A percentile compares a stretch with the other conserved stretches of the same genome.
phyloP scores from a whole-genome alignment of 2,888 invertebrate genomes.

The Leucoma salicis region DNA sequence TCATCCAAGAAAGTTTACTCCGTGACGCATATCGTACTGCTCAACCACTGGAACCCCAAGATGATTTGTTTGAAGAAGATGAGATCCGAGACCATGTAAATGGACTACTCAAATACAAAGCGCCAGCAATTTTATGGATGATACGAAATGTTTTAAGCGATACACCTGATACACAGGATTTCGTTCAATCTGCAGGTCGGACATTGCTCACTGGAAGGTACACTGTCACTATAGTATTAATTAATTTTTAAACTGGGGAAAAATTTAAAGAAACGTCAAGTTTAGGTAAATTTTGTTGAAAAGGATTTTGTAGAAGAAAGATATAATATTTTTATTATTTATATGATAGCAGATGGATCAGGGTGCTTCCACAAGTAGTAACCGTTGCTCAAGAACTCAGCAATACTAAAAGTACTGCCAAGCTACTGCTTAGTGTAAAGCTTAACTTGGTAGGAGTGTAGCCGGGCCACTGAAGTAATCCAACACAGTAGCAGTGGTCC shows the following conservation, averaged over 20 bases:
- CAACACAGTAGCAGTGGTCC: too few relatives aligned
- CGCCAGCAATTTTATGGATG: conserved; percentile 63
- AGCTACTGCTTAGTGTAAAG: too few relatives aligned
- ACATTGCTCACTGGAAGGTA: conserved; percentile 52
- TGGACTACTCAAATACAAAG: conserved; percentile 56
- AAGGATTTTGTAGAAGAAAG: too few relatives aligned
- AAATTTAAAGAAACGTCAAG: too few relatives aligned
- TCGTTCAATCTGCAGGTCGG: conserved; percentile 46
- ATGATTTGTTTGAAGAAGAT: conserved; percentile 46
- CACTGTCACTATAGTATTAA: conserved; percentile 22
- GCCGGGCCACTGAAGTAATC: too few relatives aligned
- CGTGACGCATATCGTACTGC: conserved; percentile 48
- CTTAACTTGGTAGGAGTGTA: too few relatives aligned
- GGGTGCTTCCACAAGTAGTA: too few relatives aligned
- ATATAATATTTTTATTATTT: too few relatives aligned
- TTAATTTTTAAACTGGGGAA: not conserved
- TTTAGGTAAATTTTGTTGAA: too few relatives aligned
- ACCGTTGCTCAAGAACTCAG: too few relatives aligned
- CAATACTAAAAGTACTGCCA: too few relatives aligned
- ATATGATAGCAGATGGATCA: too few relatives aligned
- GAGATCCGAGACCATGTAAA: conserved; percentile 47
- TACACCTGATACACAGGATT: conserved; percentile 38
- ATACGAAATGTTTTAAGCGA: conserved; percentile 46
- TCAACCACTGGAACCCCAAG: conserved; percentile 37
- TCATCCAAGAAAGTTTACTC: conserved; percentile 65